Conservation (phyloP, 2,888 invertebrate genomes). For the Philereme vetulata region DNA sequence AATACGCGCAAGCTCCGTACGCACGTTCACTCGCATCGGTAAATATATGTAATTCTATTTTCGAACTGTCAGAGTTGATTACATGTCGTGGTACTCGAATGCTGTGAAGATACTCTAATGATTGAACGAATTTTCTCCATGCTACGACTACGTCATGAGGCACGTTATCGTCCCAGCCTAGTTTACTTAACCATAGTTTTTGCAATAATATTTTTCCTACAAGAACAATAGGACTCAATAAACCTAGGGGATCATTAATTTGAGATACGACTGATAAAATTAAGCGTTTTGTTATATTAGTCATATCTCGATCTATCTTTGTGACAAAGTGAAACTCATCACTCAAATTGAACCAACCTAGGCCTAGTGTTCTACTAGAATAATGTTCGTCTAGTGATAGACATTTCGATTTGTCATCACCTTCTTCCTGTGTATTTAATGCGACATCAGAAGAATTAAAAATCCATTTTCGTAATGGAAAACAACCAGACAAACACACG, state of each 20-base stretch:
- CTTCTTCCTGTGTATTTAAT: neutral
- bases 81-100: no score
- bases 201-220: no score
- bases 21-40: neutral
- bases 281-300: neutral
- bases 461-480: constrained; percentile 1
- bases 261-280: neutral
- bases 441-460: neutral
- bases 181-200: no score
- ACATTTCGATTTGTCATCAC: neutral
- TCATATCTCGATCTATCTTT: neutral
- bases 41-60: no score
- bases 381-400: neutral
- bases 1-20: no score
- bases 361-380: neutral
- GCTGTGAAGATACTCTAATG: no score
- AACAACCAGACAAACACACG: constrained; percentile 1
- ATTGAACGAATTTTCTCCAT: no score
- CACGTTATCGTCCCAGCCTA: no score
- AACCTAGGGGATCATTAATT: neutral
- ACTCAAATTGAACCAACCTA: neutral
- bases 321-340: neutral
- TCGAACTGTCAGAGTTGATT: no score
- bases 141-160: no score
- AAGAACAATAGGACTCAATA: constrained; percentile 1